Evolutionary conservation across 2,888 invertebrate genomes (phyloP), one percentile per base, ranked within the genome.

Genomic region (Nomada fucata): DNA sequence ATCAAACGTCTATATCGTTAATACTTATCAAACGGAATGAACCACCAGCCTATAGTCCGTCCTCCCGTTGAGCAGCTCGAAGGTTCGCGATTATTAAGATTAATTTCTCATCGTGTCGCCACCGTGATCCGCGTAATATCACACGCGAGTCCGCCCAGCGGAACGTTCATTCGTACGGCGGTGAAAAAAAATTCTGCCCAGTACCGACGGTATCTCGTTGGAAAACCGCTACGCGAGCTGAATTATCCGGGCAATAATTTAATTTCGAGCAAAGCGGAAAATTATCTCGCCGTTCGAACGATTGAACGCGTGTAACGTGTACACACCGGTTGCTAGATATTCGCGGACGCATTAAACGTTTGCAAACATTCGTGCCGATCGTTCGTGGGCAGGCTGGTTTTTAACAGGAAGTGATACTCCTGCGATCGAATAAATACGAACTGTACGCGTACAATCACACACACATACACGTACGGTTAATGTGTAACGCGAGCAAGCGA

Each of bases 1-100:
- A 29, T 20, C 13, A 52, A 53, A 67, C 67, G 36, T 53, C 68
- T 68, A 42, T 55, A 55, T 53, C 68, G 53, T 68, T 68, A 68
- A 15, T 26, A 23, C 13, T 44, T 69, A 69, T 69, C 57, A 44
- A 59, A 36, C n/a, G 44, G 20, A 20, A 29, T 50, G 55, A 57
- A 47, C 47, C 18, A 47, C 47, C 18, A 67, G 47, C 47, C 20
- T n/a, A 36, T 15, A 60, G 61, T 44, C 60, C n/a, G 52, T 61
- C 59, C 69, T 69, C n/a, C 18, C 15, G n/a, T 20, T 36, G 29
- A 42, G 36, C 23, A 11, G 13, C 2, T 15, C 26, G 26, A 7
- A 50, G 29, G 69, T 75, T 47, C 60, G 20, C 60, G 53, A 50
- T 67, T 73, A 67, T 67, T 47, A 67, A 67, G 73, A 73, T 74